Conservation (phyloP, 2,113 vertebrate species). For the Zosterops japonicus region DNA sequence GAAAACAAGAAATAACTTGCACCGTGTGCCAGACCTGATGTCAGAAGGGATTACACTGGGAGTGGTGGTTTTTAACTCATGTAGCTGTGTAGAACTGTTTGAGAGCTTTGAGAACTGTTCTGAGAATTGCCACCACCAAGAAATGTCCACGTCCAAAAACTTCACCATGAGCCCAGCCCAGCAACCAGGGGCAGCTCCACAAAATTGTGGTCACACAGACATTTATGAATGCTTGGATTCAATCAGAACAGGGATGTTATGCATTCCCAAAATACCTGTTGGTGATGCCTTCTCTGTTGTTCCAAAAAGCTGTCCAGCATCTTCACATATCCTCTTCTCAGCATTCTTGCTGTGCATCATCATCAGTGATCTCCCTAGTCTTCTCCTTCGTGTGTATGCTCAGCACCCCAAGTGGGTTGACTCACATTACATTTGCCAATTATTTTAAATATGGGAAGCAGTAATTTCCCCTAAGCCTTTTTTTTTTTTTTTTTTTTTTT, state of each 20-base stretch:
- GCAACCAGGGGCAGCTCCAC: neutral
- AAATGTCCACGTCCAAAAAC: neutral
- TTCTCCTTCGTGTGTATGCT: neutral
- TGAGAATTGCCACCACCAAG: neutral
- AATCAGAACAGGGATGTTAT: neutral
- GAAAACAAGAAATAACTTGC: neutral
- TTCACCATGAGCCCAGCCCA: neutral
- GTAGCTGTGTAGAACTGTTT: neutral
- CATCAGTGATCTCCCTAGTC: neutral
- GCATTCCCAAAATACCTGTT: neutral
- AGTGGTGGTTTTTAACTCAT: neutral
- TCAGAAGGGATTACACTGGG: neutral
- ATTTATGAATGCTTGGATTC: neutral
- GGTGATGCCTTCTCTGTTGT: neutral
- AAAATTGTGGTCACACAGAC: fast-evolving
- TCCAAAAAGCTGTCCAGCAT: neutral
- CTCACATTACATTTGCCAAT: neutral
- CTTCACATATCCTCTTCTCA: neutral
- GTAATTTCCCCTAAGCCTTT: neutral
- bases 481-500: too few relatives aligned
- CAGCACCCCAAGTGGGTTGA: neutral
- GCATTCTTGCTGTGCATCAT: neutral
- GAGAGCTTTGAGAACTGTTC: neutral
- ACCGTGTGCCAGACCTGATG: neutral
- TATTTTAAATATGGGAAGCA: neutral